Base-by-base conservation (phyloP, 1,140 invertebrate genomes). In the Eumaeus atala region DNA sequence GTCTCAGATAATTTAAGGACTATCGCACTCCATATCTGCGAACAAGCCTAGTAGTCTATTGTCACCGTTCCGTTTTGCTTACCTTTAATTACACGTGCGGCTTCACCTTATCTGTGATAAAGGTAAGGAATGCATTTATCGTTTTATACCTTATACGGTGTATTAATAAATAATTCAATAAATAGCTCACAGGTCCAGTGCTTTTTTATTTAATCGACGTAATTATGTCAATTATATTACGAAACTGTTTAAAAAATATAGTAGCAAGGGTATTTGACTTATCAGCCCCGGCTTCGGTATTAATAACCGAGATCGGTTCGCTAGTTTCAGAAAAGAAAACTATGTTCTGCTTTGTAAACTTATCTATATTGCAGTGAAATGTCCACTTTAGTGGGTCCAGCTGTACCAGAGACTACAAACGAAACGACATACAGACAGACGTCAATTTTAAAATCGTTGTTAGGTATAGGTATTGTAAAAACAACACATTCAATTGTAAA, bases 131-230 rank as follows among this genome's bases (percentile, higher is more conserved):
- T 74, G 67, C 61, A 63, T 60, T 69, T 76, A 71, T 51, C 37
- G 37, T 70, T 64, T 78, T 56, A 63, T 67, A 55, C 51, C 67
- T 66, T 72, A 69, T 70, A 62, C 70, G 67, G 74, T 57, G 38
- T 57, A 61, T 64, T 67, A 67, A 75, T 80, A 82, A 79, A 82
- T 79, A 75, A 79, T 77, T 85, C 72, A 72, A 74, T 74, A 73
- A 71, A 56, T 65, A 66, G 56, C 48, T 40, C 54, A 59, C 18
- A 44, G 51, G 36, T 51, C 47, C 48, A 57, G 66, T 56, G 57
- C 80, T 14, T 58, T 28, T 28, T 3, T 3, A 17, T 61, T 60
- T 80, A 77, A 82, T 81, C 81, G 77, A 71, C 66, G 74, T 85
- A 81, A 84, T 84, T 81, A 77, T 70, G 76, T 78, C 80, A 76